Percentiles rank a stretch among this genome's conserved stretches.
Conservation (phyloP, 2,888 invertebrate genomes). For the Hedychridium roseum region DNA sequence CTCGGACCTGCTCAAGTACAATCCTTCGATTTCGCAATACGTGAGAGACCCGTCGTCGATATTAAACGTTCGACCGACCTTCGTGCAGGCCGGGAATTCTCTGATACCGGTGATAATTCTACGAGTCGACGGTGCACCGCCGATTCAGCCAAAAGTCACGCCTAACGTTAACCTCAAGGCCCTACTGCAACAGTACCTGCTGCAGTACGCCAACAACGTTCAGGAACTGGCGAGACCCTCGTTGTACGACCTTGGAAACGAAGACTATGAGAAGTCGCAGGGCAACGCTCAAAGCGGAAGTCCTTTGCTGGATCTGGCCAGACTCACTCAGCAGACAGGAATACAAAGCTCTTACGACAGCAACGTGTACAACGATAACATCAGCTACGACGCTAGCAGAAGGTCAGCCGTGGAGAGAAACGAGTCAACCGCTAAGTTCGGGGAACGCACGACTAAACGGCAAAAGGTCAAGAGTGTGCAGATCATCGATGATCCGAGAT, state of each 20-base stretch:
- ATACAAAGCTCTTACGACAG: constrained; percentile 30
- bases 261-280: constrained; percentile 9
- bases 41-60: constrained; percentile 58
- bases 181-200: constrained; percentile 54
- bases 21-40: constrained; percentile 60
- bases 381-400: constrained; percentile 17
- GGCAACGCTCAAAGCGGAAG: too few species aligned
- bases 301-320: constrained; percentile 50
- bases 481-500: constrained; percentile 54
- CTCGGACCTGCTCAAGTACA: constrained; percentile 53
- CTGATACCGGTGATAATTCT: constrained; percentile 60
- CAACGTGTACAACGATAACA: constrained; percentile 30
- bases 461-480: constrained; percentile 57
- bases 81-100: constrained; percentile 58
- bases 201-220: constrained; percentile 53
- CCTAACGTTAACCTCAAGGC: constrained; percentile 58
- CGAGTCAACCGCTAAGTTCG: constrained; percentile 20
- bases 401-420: background rate
- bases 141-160: constrained; percentile 42
- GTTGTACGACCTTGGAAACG: constrained; percentile 38
- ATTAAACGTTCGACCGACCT: constrained; percentile 58
- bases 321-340: constrained; percentile 47
- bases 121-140: constrained; percentile 56
- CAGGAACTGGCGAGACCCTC: constrained; percentile 41
- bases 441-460: constrained; percentile 25